A percentile compares a stretch with the other conserved stretches of the same genome.
Evolutionary conservation across 64 coral and sea anemone genomes (phyloP).

Genomic region (Pachyseris speciosa): DNA sequence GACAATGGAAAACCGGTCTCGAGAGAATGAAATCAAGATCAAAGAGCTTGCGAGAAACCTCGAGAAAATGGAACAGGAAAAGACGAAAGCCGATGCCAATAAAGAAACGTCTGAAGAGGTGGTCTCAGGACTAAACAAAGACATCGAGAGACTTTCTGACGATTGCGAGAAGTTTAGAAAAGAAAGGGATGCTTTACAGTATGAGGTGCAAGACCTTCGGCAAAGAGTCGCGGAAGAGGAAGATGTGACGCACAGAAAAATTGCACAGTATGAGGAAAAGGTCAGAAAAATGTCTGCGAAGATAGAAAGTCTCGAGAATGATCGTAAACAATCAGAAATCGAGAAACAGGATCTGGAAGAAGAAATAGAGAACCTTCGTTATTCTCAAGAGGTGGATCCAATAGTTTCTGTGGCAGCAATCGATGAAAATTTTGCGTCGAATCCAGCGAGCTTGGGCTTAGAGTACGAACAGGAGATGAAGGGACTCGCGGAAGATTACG

Average conservation of each 20-base stretch:
- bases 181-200: conserved; percentile 16
- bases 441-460: not conserved
- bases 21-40: conserved; percentile 19
- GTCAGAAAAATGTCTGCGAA: conserved; percentile 23
- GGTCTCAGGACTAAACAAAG: conserved; percentile 46
- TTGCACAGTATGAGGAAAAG: conserved; percentile 22
- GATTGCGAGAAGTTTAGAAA: conserved; percentile 48
- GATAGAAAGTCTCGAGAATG: conserved; percentile 34
- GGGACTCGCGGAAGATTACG: conserved; percentile 85
- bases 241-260: not conserved
- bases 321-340: conserved; percentile 1
- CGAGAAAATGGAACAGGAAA: conserved; percentile 52
- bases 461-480: conserved; percentile 82
- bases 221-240: not conserved
- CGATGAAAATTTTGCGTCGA: conserved; percentile 13
- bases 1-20: conserved; percentile 36
- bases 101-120: conserved; percentile 47
- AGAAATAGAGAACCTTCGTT: conserved; percentile 30
- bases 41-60: not conserved
- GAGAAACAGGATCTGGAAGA: conserved; percentile 32
- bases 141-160: conserved; percentile 64
- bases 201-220: not conserved
- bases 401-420: conserved; percentile 36
- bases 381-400: conserved; percentile 13
- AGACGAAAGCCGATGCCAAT: not conserved